These are phyloP conservation scores for Dyspetes luteomarginatus DNA, from an alignment of 2,888 invertebrate genomes.

Conservation along the genomic window DNA sequence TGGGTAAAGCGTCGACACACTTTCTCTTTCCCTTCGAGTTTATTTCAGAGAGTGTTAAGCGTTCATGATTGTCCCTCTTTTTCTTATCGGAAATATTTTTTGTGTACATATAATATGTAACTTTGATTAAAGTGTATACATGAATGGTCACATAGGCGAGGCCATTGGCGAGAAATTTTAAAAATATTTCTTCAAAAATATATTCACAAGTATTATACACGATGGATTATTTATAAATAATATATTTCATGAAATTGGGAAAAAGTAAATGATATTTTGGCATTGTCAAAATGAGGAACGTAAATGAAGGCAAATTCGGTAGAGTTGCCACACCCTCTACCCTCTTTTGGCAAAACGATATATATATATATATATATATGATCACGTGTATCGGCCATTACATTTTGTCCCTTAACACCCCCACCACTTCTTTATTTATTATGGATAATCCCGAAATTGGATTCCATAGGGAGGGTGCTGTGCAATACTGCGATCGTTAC, in stretches of 20 bases:
- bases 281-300: conserved; percentile 23
- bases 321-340: neutral
- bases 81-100: neutral
- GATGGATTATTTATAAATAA: neutral
- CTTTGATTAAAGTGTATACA: too few relatives aligned
- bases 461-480: conserved; percentile 62
- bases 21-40: neutral
- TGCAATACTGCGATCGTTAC: conserved; percentile 47
- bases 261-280: conserved; percentile 47
- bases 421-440: conserved; percentile 71
- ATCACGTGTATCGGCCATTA: conserved; percentile 63
- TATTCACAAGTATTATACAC: neutral
- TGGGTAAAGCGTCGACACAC: conserved; percentile 30
- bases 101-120: too few relatives aligned
- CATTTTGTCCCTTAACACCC: conserved; percentile 46
- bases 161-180: too few relatives aligned
- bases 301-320: neutral
- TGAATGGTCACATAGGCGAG: too few relatives aligned
- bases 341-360: conserved; percentile 1
- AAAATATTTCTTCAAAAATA: too few relatives aligned
- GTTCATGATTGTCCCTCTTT: neutral
- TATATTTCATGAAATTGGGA: neutral
- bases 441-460: conserved; percentile 74
- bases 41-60: neutral
- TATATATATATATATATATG: neutral